Evolutionary conservation across 2,888 invertebrate species (phyloP).

Genomic region (Deilephila porcellus): DNA sequence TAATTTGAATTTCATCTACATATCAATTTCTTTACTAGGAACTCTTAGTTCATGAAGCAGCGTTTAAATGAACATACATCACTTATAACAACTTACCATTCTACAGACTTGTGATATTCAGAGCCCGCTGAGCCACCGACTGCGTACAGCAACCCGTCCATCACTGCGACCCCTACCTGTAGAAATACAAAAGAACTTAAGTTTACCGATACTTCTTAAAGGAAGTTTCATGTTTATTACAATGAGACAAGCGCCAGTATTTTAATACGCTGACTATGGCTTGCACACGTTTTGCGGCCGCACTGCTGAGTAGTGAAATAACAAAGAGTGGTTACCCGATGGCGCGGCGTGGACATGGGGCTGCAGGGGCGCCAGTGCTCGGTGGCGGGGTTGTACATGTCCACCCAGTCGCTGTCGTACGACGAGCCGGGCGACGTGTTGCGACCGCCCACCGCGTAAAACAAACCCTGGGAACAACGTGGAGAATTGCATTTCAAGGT

Average conservation of each 20-base stretch:
- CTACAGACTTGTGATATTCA: slow-evolving; percentile 94
- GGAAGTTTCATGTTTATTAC: too few relatives aligned
- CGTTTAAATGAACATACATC: neutral
- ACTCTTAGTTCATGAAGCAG: neutral
- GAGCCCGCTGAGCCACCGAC: slow-evolving; percentile 95
- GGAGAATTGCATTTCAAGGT: neutral
- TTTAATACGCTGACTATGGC: too few relatives aligned
- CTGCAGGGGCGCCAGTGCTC: slow-evolving; percentile 95
- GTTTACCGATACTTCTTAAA: too few relatives aligned
- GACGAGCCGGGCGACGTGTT: slow-evolving; percentile 95
- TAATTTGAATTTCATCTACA: too few relatives aligned
- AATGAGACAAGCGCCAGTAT: too few relatives aligned
- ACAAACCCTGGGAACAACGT: slow-evolving; percentile 85
- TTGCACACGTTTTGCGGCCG: too few relatives aligned
- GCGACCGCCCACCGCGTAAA: slow-evolving; percentile 96
- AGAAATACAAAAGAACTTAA: slow-evolving; percentile 29
- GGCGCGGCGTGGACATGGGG: slow-evolving; percentile 94
- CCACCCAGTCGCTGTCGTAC: slow-evolving; percentile 95
- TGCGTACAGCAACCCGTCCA: slow-evolving; percentile 96
- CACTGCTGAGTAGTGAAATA: too few relatives aligned
- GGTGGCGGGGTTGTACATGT: slow-evolving; percentile 92
- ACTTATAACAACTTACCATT: slow-evolving; percentile 87
- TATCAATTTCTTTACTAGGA: neutral
- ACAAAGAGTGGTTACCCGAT: slow-evolving; percentile 82
- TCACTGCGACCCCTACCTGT: slow-evolving; percentile 94